Conservation (phyloP, 2,888 invertebrate species). For the Diplolepis rosae region DNA sequence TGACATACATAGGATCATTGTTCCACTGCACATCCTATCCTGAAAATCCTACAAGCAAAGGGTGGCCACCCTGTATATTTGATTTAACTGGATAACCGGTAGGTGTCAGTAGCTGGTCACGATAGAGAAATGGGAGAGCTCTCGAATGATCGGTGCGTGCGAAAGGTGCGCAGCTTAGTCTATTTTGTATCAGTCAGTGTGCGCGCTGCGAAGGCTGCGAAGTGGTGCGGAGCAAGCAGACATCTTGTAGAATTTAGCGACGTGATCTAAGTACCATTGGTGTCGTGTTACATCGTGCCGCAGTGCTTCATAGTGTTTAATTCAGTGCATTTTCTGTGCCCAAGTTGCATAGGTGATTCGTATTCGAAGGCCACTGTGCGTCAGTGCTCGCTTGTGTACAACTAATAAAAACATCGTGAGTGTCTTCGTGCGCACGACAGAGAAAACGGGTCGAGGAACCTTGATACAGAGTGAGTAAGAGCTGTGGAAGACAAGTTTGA, state of each 20-base stretch:
- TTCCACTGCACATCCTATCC: no score
- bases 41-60: no score
- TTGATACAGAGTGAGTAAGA: conserved; percentile 40
- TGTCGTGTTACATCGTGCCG: conserved; percentile 54
- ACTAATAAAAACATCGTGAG: conserved; percentile 33
- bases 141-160: conserved; percentile 70
- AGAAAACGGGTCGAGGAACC: conserved; percentile 37
- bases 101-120: neutral
- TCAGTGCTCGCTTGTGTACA: conserved; percentile 44
- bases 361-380: conserved; percentile 44
- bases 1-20: no score
- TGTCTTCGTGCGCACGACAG: conserved; percentile 41
- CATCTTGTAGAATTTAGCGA: conserved; percentile 70
- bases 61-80: no score
- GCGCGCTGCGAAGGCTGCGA: conserved; percentile 67
- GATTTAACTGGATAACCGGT: neutral
- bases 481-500: conserved; percentile 36
- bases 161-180: conserved; percentile 60
- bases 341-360: conserved; percentile 42
- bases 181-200: conserved; percentile 65
- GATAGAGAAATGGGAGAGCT: conserved; percentile 35
- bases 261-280: conserved; percentile 65
- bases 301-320: conserved; percentile 53
- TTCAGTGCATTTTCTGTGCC: conserved; percentile 35
- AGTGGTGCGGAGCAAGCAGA: conserved; percentile 59